A percentile compares a stretch with the other conserved stretches of the same genome.
Evolutionary conservation across 2,113 vertebrate species (phyloP).

Genomic region (Lichenostomus cassidix): DNA sequence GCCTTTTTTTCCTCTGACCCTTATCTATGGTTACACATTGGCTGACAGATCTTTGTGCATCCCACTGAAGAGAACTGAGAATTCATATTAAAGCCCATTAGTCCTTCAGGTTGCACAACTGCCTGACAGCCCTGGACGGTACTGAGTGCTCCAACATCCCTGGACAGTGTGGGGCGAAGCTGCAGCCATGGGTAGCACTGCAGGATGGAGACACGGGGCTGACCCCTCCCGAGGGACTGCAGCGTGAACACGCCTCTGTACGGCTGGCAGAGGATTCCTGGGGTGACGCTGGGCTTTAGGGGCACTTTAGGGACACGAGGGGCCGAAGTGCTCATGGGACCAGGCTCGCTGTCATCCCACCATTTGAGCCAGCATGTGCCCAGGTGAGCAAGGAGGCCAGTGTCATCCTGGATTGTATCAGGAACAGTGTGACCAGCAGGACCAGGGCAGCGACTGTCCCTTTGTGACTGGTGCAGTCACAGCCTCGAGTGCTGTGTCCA

Average conservation of each 20-base stretch:
- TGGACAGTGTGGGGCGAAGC: rapidly evolving
- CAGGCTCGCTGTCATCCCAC: neutral
- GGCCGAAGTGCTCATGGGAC: rapidly evolving
- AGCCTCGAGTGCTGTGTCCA: neutral
- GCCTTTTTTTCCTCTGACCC: neutral
- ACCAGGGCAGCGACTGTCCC: neutral
- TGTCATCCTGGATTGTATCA: neutral
- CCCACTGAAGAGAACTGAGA: neutral
- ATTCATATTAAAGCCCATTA: neutral
- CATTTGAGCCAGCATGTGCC: neutral
- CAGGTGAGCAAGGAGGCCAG: neutral
- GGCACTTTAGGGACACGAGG: neutral
- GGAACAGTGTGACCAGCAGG: neutral
- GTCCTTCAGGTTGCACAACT: neutral
- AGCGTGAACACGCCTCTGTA: rapidly evolving
- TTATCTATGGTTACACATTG: rapidly evolving
- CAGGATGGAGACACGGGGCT: neutral
- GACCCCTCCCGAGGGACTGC: neutral
- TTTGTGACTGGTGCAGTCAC: neutral
- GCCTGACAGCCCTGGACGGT: neutral
- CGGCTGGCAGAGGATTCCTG: neutral
- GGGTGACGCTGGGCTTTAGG: neutral
- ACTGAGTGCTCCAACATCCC: neutral
- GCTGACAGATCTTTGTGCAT: neutral
- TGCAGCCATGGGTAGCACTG: neutral